Evolutionary conservation across 2,113 vertebrate genomes (phyloP), one percentile per base, ranked within the genome.

Genomic region (Pluvianellus socialis): DNA sequence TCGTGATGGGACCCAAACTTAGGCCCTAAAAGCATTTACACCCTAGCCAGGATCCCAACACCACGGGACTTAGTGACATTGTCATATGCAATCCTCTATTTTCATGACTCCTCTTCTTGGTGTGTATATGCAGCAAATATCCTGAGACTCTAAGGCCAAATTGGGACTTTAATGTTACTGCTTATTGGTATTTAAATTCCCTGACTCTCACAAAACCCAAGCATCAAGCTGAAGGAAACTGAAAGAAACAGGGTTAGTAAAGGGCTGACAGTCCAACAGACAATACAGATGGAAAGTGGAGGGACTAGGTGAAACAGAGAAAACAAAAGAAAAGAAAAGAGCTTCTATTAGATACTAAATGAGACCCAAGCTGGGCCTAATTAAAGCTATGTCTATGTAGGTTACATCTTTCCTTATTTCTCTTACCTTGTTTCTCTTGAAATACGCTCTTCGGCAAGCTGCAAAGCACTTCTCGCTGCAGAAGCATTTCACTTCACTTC

Each of bases 401-500:
- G 47, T 97, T 92, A 89, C 72, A 90, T 92, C 96, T 95, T 95
- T 94, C 95, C 96, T 92, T 89, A 83, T 94, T 89, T 96, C 76
- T 98, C 98, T 98, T 99, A 99, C 99, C 99, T 99, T 99, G 96
- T 99, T 99, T 96, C 99, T 99, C 97, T 99, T 99, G 98, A 99
- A 99, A 98, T 99, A 99, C 95, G 99, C 99, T 97, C 99, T 98
- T 96, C 99, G 99, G 97, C 99, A 99, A 96, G 99, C 99, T 26
- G 99, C 99, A 96, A 99, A 99, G 98, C 99, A 99, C 98, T 99
- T 99, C 98, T 99, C 99, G 61, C 99, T 99, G 99, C 99, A 99
- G 99, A 99, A 99, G 97, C 98, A 99, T 99, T 99, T 99, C 97
- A 99, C 98, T 98, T 99, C 99, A 65, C 99, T 99, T 91, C 99